Evolutionary conservation across 2,797 vertebrate species (phyloP).

Genomic region (Thripadectes ignobilis): DNA sequence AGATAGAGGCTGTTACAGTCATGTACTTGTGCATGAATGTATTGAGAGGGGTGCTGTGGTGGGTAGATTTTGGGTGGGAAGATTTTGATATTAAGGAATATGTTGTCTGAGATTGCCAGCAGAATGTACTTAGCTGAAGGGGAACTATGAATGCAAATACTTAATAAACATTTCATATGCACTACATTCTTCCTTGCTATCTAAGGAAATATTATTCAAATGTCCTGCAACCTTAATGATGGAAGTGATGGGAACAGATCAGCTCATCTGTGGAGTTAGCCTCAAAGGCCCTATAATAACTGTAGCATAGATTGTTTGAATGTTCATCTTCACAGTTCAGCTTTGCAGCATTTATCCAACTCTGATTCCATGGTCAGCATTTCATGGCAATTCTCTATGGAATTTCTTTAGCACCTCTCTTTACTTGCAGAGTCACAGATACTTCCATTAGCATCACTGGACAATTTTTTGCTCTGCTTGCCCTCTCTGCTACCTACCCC

Average conservation of each 20-base stretch:
- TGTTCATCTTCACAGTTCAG: not conserved
- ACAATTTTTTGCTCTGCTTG: conserved; percentile 13
- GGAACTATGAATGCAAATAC: not conserved
- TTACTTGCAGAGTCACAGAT: not conserved
- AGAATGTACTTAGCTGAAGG: not conserved
- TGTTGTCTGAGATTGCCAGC: not conserved
- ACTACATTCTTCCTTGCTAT: not conserved
- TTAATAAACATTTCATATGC: not conserved
- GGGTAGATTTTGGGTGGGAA: not conserved
- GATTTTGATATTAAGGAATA: not conserved
- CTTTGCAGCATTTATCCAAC: not conserved
- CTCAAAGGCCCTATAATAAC: not conserved
- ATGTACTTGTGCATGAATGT: not conserved
- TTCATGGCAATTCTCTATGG: not conserved
- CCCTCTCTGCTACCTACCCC: conserved; percentile 8
- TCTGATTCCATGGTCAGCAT: not conserved
- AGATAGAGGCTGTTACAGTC: not conserved
- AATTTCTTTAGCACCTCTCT: not conserved
- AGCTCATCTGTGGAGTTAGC: not conserved
- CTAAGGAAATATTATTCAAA: not conserved
- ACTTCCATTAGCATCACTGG: not conserved
- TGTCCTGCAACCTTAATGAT: not conserved
- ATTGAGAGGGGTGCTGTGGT: not conserved
- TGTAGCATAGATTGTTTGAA: not conserved
- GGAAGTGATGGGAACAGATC: not conserved